Evolutionary conservation across 2,113 vertebrate species (phyloP), one percentile per base, ranked within the genome.

Genomic region (Neogobius melanostomus): DNA sequence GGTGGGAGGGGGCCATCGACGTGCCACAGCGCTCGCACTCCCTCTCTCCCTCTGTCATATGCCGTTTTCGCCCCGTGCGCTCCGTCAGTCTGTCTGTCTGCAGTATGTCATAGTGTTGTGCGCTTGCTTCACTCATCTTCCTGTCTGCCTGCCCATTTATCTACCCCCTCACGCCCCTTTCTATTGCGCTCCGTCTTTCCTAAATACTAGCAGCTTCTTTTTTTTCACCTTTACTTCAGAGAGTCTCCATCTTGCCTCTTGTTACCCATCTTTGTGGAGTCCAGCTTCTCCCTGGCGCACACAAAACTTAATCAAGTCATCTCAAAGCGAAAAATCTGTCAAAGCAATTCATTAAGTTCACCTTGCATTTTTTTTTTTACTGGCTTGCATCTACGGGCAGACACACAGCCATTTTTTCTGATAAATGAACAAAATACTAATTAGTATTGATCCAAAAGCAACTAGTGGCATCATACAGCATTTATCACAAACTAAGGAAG

Each of bases 21-120:
- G 78, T 85, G 80, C 84, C 79, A 77, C 47, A 0, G 17, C 78
- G 84, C 77, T 77, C 76, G 66, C 68, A 56, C 45, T 59, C 74
- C 46, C 66, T 46, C 71, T 36, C 36, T 53, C 77, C 7, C 42
- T 64, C 62, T 66, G 57, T 79, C 60, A 59, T 83, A 75, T 76
- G 78, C 65, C 71, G 78, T 56, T 77, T 69, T 81, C 56, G 7
- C 82, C 59, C 21, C 83, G 51, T 80, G 82, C 74, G 47, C 86
- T 87, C 84, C 48, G 86, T 87, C 87, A 88, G 86, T 88, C 87
- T 80, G 80, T 85, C 85, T 85, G 87, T 90, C 90, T 89, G 87
- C 88, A 88, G 85, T 89, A 53, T 86, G 87, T 88, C 87, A 89
- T 82, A 85, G 77, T 77, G 86, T 89, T 83, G 76, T 85, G 84